Evolutionary conservation across 2,113 vertebrate species (phyloP).

Genomic region (Dicerorhinus sumatrensis): DNA sequence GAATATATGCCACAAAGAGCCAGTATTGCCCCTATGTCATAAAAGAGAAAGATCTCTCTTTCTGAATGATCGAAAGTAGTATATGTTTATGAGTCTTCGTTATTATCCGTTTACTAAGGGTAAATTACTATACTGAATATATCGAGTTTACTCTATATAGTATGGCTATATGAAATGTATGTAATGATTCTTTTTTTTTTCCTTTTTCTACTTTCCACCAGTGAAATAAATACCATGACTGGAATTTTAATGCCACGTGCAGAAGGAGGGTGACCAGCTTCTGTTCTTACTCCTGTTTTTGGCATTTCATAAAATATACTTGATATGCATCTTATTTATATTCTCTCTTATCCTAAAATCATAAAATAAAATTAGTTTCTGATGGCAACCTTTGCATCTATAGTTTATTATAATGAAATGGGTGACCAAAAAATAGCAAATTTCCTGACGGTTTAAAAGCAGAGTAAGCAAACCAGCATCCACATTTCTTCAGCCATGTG

Average conservation of each 20-base stretch:
- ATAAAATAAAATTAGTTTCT: conserved; percentile 15
- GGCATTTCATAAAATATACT: background rate
- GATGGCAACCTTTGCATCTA: background rate
- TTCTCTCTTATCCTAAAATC: background rate
- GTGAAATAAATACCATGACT: background rate
- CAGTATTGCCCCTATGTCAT: background rate
- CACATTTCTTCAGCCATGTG: rapidly evolving
- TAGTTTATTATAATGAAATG: background rate
- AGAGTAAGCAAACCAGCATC: background rate
- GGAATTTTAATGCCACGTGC: background rate
- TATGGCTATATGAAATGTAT: background rate
- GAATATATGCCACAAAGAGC: background rate
- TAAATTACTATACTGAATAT: background rate
- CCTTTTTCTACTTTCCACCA: background rate
- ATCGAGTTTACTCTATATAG: background rate
- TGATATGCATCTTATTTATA: background rate
- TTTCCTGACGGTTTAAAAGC: background rate
- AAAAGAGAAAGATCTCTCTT: background rate
- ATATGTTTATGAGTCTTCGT: background rate
- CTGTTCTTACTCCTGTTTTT: background rate
- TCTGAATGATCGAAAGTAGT: background rate
- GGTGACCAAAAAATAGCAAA: background rate
- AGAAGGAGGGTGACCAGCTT: background rate
- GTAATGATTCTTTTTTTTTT: background rate
- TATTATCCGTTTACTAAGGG: background rate